phyloP scores from a whole-genome alignment of 2,888 invertebrate genomes.

The Oscheius sp. region DNA sequence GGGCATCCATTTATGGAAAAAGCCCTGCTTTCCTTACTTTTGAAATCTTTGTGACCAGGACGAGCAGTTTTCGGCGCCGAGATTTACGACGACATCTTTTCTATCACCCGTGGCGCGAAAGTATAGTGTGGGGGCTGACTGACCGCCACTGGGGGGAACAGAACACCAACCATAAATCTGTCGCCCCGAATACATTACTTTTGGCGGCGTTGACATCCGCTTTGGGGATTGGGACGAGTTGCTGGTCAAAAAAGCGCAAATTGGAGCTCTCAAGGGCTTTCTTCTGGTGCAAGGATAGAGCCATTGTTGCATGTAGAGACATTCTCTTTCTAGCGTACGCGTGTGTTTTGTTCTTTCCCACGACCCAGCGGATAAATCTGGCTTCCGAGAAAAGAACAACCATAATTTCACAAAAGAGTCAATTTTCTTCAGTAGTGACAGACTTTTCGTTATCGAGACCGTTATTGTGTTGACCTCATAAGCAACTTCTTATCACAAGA shows the following conservation, averaged over 20 bases:
- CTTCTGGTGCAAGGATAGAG: slow-evolving; percentile 4
- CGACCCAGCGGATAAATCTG: not conserved
- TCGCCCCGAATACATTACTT: slow-evolving; percentile 26
- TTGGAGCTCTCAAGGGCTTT: slow-evolving; percentile 33
- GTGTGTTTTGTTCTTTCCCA: slow-evolving; percentile 14
- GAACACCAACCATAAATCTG: not conserved
- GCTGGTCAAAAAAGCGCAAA: slow-evolving; percentile 28
- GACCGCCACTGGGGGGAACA: too few species aligned
- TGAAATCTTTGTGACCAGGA: not conserved
- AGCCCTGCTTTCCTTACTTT: not conserved
- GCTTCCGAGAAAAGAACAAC: not conserved
- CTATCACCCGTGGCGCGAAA: slow-evolving; percentile 12
- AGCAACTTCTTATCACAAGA: too few species aligned
- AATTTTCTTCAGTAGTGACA: too few species aligned
- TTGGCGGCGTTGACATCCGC: slow-evolving; percentile 13
- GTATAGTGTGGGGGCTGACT: slow-evolving; percentile 4
- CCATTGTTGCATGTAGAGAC: slow-evolving; percentile 22
- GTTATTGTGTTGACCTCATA: too few species aligned
- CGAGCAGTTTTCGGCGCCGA: slow-evolving; percentile 3
- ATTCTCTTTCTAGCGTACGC: not conserved
- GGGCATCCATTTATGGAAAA: not conserved
- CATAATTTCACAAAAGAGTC: too few species aligned
- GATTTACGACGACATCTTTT: slow-evolving; percentile 1
- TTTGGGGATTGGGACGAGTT: slow-evolving; percentile 19
- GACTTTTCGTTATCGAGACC: too few species aligned